Conservation (phyloP, 2,888 invertebrate species). For the Rapana venosa region DNA sequence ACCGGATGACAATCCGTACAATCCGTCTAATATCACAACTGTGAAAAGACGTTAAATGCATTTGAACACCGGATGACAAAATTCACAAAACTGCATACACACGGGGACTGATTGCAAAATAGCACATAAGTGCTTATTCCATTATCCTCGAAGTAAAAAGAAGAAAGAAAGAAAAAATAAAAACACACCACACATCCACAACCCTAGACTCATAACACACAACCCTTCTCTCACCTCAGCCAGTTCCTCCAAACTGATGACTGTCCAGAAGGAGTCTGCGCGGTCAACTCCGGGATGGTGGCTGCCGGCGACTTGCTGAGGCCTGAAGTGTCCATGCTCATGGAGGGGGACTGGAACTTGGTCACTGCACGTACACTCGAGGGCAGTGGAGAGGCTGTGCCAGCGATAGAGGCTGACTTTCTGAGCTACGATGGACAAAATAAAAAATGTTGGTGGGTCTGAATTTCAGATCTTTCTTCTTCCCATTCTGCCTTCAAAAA, state of each 20-base stretch:
- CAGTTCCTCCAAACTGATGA: conserved; percentile 70
- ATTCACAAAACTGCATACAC: no score
- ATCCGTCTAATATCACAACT: no score
- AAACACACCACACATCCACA: not conserved
- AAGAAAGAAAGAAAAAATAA: no score
- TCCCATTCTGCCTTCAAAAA: no score
- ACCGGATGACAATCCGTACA: no score
- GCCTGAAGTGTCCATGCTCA: conserved; percentile 6
- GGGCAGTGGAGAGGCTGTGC: conserved; percentile 54
- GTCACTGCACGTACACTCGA: not conserved
- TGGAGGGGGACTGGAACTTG: not conserved
- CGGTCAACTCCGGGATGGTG: conserved; percentile 66
- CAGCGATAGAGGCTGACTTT: conserved; percentile 67
- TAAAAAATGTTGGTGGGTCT: not conserved
- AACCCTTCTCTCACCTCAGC: conserved; percentile 62
- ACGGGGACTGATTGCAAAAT: no score
- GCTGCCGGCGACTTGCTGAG: not conserved
- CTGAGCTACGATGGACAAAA: conserved; percentile 55
- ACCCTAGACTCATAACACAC: no score
- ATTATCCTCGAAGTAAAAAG: no score
- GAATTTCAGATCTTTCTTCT: no score
- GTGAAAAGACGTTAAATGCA: no score
- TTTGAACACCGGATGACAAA: no score
- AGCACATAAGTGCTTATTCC: no score
- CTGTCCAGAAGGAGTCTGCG: conserved; percentile 73